A percentile compares a stretch with the other conserved stretches of the same genome.
Evolutionary conservation across 2,797 vertebrate genomes (phyloP).

Genomic region (Sebastes alutus): DNA sequence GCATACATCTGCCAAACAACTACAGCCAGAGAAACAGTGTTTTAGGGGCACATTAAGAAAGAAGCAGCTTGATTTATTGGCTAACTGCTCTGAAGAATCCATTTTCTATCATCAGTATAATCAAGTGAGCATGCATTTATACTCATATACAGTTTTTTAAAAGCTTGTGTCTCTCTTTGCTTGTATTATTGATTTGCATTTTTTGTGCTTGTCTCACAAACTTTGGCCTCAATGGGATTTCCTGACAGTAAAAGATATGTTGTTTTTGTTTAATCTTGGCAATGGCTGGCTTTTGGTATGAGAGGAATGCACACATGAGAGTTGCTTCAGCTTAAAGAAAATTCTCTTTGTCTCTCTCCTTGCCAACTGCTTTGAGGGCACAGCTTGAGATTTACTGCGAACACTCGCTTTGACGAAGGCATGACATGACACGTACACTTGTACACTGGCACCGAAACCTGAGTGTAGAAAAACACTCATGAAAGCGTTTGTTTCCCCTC

Average conservation of each 20-base stretch:
- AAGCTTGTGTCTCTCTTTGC: not conserved
- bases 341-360: slow-evolving; percentile 39
- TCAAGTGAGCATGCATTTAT: not conserved
- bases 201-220: not conserved
- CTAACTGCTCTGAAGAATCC: not conserved
- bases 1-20: not conserved
- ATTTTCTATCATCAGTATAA: not conserved
- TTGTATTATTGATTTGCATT: not conserved
- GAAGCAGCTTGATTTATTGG: not conserved
- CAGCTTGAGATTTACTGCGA: slow-evolving; percentile 42
- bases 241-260: slow-evolving; percentile 34
- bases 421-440: slow-evolving; percentile 59
- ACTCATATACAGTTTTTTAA: not conserved
- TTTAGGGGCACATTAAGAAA: not conserved
- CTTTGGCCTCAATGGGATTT: slow-evolving; percentile 5
- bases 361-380: slow-evolving; percentile 54
- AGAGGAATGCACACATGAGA: slow-evolving; percentile 56
- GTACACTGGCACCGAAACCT: slow-evolving; percentile 42
- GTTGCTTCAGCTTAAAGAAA: slow-evolving; percentile 24
- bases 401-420: slow-evolving; percentile 44
- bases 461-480: slow-evolving; percentile 14
- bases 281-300: slow-evolving; percentile 47
- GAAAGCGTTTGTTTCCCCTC: slow-evolving; percentile 22
- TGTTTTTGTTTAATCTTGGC: slow-evolving; percentile 56
- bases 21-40: not conserved